Evolutionary conservation across 2,113 vertebrate genomes (phyloP).

Genomic region (Strix uralensis): DNA sequence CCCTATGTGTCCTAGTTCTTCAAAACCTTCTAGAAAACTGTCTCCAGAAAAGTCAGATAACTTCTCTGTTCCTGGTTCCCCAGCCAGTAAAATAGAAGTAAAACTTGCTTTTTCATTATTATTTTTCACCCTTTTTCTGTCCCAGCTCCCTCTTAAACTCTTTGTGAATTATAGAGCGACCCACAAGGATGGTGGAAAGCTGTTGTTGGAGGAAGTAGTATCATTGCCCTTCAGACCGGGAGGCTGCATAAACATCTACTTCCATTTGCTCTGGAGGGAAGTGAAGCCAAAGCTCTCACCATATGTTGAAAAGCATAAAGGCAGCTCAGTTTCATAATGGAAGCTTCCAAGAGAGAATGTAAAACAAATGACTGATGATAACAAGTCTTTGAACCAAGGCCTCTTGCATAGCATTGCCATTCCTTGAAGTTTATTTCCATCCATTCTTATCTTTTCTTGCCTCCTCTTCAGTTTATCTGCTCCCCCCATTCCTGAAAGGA

Average conservation of each 20-base stretch:
- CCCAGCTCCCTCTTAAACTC: background rate
- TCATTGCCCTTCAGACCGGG: background rate
- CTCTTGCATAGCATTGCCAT: background rate
- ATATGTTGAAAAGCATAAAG: background rate
- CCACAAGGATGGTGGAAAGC: background rate
- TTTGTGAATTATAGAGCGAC: background rate
- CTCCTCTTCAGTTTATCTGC: background rate
- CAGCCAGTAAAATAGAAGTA: background rate
- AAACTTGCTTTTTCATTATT: background rate
- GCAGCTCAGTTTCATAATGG: background rate
- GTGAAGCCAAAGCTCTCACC: background rate
- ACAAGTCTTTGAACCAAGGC: slow-evolving; percentile 7
- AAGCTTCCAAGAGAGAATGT: background rate
- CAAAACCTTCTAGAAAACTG: background rate
- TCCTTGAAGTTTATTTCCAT: slow-evolving; percentile 19
- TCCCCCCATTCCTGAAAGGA: background rate
- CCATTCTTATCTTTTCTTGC: slow-evolving; percentile 19
- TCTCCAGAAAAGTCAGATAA: background rate
- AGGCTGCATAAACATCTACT: background rate
- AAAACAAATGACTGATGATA: slow-evolving; percentile 6
- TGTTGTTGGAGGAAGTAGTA: background rate
- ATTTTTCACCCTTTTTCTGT: background rate
- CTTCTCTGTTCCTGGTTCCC: background rate
- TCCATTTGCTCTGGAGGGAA: background rate
- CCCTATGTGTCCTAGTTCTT: background rate